phyloP scores from a whole-genome alignment of 2,888 invertebrate species.

The Galerucella calmariensis region DNA sequence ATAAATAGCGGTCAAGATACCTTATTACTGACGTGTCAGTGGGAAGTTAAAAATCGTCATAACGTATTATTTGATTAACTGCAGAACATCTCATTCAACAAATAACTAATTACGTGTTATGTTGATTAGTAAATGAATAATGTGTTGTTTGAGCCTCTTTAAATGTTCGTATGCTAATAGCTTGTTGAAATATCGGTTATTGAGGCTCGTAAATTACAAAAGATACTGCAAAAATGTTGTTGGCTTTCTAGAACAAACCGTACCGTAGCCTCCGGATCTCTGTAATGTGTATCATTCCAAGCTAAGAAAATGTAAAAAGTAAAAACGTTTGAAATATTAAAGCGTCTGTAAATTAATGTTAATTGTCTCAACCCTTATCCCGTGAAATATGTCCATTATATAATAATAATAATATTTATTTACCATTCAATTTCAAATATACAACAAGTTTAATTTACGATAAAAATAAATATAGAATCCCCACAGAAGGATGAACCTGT shows the following conservation, averaged over 20 bases:
- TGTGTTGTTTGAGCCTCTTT: conserved; percentile 52
- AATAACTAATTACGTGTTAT: conserved; percentile 58
- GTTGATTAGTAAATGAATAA: conserved; percentile 60
- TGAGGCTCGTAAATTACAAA: conserved; percentile 53
- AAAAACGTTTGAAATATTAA: not conserved
- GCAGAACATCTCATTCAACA: conserved; percentile 56
- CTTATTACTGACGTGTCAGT: conserved; percentile 43
- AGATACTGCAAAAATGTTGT: conserved; percentile 48
- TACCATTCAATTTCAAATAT: too few relatives aligned
- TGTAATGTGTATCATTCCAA: conserved; percentile 43
- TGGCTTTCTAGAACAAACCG: conserved; percentile 44
- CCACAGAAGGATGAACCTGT: too few relatives aligned
- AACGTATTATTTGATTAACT: conserved; percentile 49
- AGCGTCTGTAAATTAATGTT: not conserved
- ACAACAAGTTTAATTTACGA: too few relatives aligned
- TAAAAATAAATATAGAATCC: too few relatives aligned
- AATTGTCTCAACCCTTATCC: not conserved
- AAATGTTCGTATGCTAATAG: conserved; percentile 51
- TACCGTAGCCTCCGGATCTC: conserved; percentile 42
- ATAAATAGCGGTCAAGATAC: conserved; percentile 38
- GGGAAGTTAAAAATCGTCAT: conserved; percentile 32
- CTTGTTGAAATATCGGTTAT: conserved; percentile 55
- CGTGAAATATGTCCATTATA: not conserved
- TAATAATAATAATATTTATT: too few relatives aligned
- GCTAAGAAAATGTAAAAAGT: conserved; percentile 3